A percentile compares a stretch with the other conserved stretches of the same genome.
phyloP scores from a whole-genome alignment of 2,888 invertebrate genomes.

The Peribatodes rhomboidaria region DNA sequence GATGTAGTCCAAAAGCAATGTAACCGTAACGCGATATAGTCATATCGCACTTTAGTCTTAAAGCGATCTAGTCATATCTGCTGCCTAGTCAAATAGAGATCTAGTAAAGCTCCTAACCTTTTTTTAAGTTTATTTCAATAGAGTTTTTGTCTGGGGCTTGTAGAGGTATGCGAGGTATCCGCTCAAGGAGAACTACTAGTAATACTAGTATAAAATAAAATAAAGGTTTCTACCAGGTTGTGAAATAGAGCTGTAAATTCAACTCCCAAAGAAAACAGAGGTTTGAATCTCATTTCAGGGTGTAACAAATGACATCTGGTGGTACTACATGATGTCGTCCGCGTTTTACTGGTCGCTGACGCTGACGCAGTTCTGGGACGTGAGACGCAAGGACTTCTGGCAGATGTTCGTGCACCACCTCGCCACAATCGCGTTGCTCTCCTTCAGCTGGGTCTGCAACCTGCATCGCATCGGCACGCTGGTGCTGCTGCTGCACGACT shows the following conservation, averaged over 20 bases:
- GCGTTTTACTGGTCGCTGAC: constrained; percentile 98
- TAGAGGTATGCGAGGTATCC: no score
- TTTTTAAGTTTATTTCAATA: no score
- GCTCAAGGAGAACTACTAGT: no score
- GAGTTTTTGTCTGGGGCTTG: no score
- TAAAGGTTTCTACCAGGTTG: not conserved
- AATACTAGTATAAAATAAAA: not conserved
- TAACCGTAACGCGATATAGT: no score
- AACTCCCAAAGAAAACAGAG: not conserved
- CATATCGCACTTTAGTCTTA: no score
- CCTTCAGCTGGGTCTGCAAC: constrained; percentile 98
- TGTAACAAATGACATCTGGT: constrained; percentile 94
- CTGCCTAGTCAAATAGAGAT: no score
- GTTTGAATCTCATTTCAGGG: constrained; percentile 85
- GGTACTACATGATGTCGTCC: constrained; percentile 98
- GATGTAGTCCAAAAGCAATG: no score
- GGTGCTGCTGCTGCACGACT: constrained; percentile 95
- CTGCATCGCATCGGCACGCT: constrained; percentile 96
- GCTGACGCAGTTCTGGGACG: constrained; percentile 97
- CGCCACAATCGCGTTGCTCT: constrained; percentile 95
- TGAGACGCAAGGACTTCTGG: constrained; percentile 97
- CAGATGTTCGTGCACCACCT: constrained; percentile 99
- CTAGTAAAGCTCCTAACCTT: no score
- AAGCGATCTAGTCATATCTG: no score
- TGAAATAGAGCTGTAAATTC: not conserved